phyloP scores from a whole-genome alignment of 2,113 vertebrate species.

The Mobula hypostoma region DNA sequence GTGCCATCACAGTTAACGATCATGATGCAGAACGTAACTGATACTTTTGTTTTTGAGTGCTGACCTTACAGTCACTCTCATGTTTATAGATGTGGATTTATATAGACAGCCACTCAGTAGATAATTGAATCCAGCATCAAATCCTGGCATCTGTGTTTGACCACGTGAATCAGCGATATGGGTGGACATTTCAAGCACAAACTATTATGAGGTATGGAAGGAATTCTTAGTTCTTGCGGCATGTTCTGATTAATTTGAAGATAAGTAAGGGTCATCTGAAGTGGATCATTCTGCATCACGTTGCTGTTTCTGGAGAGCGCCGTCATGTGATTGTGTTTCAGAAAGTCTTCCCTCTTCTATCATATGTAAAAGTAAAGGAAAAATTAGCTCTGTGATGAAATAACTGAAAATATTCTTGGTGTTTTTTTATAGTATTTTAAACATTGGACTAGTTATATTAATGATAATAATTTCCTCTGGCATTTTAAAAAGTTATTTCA shows the following conservation, averaged over 20 bases:
- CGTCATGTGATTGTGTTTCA: constrained; percentile 16
- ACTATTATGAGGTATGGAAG: constrained; percentile 31
- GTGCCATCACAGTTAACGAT: not conserved
- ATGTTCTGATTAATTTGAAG: constrained; percentile 29
- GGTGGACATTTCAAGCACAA: constrained; percentile 29
- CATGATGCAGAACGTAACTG: constrained; percentile 18
- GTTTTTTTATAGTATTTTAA: not conserved
- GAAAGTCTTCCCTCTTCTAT: not conserved
- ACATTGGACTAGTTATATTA: not conserved
- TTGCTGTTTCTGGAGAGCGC: not conserved
- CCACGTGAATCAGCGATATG: constrained; percentile 30
- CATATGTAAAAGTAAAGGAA: not conserved
- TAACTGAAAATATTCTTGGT: not conserved
- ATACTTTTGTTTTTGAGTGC: constrained; percentile 29
- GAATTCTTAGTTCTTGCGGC: not conserved
- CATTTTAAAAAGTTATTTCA: not conserved
- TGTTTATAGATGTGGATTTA: constrained; percentile 33
- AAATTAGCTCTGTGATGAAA: not conserved
- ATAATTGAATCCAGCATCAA: constrained; percentile 35
- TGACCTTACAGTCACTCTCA: constrained; percentile 30
- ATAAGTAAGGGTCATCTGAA: constrained; percentile 29
- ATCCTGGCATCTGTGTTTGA: constrained; percentile 28
- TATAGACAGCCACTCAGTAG: constrained; percentile 21
- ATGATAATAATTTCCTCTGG: not conserved
- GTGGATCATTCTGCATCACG: not conserved